A percentile compares a stretch with the other conserved stretches of the same genome.
phyloP scores from a whole-genome alignment of 2,888 invertebrate genomes.

The Cephus rjabovi region DNA sequence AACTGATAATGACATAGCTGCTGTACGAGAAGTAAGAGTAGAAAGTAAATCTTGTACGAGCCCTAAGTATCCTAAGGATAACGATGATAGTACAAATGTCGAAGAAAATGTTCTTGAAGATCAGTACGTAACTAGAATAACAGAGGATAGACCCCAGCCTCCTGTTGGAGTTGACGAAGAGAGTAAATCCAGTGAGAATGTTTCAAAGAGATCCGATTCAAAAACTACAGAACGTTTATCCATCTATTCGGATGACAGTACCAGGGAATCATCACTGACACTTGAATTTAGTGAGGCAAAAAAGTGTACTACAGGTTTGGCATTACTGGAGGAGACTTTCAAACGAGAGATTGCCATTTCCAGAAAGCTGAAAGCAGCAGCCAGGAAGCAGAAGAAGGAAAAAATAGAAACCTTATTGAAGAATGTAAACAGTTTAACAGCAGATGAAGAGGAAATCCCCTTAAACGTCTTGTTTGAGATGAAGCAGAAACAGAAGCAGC shows the following conservation, averaged over 20 bases:
- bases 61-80: not conserved
- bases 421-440: slow-evolving; percentile 18
- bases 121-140: not conserved
- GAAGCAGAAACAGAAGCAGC: not conserved
- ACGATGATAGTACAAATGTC: slow-evolving; percentile 6
- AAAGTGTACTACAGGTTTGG: slow-evolving; percentile 44
- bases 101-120: not conserved
- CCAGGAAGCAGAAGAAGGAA: slow-evolving; percentile 28
- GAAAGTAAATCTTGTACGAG: not conserved
- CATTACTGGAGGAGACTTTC: slow-evolving; percentile 52
- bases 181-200: not conserved
- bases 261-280: slow-evolving; percentile 44
- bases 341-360: slow-evolving; percentile 46
- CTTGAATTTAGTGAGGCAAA: slow-evolving; percentile 16
- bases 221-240: slow-evolving; percentile 8
- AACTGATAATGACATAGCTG: not conserved
- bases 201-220: not conserved
- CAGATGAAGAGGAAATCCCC: slow-evolving; percentile 39
- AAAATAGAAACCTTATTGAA: not conserved
- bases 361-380: slow-evolving; percentile 28
- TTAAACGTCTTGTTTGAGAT: slow-evolving; percentile 14
- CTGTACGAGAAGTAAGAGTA: not conserved
- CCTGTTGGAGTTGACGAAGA: not conserved
- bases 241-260: slow-evolving; percentile 61
- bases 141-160: not conserved